Conservation (phyloP, 1,140 invertebrate genomes). For the Tetraneura akinire region DNA sequence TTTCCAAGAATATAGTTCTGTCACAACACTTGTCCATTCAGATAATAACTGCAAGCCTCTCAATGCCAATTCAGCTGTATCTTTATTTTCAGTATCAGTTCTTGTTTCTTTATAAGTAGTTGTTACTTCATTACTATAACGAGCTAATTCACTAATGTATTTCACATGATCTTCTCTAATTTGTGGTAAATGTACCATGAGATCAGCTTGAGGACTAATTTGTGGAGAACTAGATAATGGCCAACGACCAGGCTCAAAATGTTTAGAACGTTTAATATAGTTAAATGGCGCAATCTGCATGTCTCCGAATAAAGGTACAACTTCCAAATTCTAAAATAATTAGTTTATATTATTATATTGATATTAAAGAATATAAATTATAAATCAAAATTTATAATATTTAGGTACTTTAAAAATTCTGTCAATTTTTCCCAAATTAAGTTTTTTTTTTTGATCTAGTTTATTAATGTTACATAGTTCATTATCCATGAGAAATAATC, state of each 20-base stretch:
- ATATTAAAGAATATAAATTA: neutral
- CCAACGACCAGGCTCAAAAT: constrained; percentile 93
- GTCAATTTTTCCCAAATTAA: constrained; percentile 93
- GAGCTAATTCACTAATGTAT: constrained; percentile 94
- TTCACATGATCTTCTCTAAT: constrained; percentile 97
- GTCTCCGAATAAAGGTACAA: constrained; percentile 97
- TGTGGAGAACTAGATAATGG: constrained; percentile 79
- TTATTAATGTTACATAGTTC: constrained; percentile 94
- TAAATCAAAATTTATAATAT: no score
- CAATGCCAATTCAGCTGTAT: constrained; percentile 88
- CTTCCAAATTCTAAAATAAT: constrained; percentile 78
- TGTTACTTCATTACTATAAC: constrained; percentile 89
- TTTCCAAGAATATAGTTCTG: constrained; percentile 98
- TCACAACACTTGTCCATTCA: constrained; percentile 96
- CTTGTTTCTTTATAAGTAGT: constrained; percentile 92
- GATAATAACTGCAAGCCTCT: constrained; percentile 90
- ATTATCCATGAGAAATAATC: constrained; percentile 94
- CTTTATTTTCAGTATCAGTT: constrained; percentile 89
- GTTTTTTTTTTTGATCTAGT: constrained; percentile 94
- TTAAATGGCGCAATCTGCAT: constrained; percentile 99
- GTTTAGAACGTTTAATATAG: constrained; percentile 93
- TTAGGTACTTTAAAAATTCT: constrained; percentile 65
- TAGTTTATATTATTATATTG: constrained; percentile 33
- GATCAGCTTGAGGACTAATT: constrained; percentile 89
- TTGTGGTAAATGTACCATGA: constrained; percentile 92